phyloP scores from a whole-genome alignment of 2,888 invertebrate species.

The Orthosia gothica region DNA sequence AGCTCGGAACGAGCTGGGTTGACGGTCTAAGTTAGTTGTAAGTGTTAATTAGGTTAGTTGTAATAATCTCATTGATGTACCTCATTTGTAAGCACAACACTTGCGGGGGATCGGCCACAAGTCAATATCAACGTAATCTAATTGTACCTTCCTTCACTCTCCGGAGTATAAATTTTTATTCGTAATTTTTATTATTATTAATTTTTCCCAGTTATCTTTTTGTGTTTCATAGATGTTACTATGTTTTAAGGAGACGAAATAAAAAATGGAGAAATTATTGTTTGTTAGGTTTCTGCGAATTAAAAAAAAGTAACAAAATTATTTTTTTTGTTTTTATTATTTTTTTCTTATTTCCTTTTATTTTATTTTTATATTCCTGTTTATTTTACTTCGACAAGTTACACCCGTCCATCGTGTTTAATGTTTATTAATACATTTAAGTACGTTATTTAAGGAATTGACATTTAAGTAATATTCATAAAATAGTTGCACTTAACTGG shows the following conservation, averaged over 20 bases:
- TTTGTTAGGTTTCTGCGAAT: constrained; percentile 92
- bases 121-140: constrained; percentile 85
- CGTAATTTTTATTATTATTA: constrained; percentile 87
- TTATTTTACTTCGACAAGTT: constrained; percentile 87
- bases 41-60: constrained; percentile 88
- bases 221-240: constrained; percentile 92
- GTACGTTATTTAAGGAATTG: constrained; percentile 89
- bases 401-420: constrained; percentile 91
- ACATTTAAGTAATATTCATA: constrained; percentile 86
- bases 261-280: constrained; percentile 90
- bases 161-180: constrained; percentile 90
- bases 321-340: constrained; percentile 85
- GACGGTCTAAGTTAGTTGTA: constrained; percentile 82
- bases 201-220: constrained; percentile 90
- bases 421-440: constrained; percentile 88
- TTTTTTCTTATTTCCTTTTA: constrained; percentile 74
- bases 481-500: constrained; percentile 86
- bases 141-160: constrained; percentile 90
- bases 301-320: constrained; percentile 91
- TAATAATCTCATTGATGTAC: constrained; percentile 90
- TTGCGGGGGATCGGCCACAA: constrained; percentile 83
- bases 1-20: constrained; percentile 77
- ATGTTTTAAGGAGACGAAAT: constrained; percentile 90
- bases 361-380: constrained; percentile 72
- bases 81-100: constrained; percentile 81